phyloP scores from a whole-genome alignment of 2,888 invertebrate species.

The Drosophila basisetae region DNA sequence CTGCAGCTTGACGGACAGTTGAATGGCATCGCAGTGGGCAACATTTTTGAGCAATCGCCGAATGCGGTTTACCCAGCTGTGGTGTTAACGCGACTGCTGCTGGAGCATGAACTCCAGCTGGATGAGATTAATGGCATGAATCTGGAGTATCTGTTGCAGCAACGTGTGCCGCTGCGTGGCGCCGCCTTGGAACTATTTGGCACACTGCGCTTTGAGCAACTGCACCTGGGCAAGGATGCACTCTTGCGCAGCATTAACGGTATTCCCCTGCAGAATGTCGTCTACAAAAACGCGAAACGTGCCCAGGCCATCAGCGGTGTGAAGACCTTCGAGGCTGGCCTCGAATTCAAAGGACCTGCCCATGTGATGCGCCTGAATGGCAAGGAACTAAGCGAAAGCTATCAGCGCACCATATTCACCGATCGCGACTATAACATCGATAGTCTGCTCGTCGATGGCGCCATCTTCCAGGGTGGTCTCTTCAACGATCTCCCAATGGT shows the following conservation, averaged over 20 bases:
- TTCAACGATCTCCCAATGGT: slow-evolving; percentile 31
- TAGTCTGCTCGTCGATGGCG: slow-evolving; percentile 70
- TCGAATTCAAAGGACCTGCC: slow-evolving; percentile 75
- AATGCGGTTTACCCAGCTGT: slow-evolving; percentile 57
- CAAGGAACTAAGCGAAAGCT: slow-evolving; percentile 71
- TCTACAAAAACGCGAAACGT: slow-evolving; percentile 62
- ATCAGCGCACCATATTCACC: slow-evolving; percentile 71
- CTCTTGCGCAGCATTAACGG: slow-evolving; percentile 78
- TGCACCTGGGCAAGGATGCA: slow-evolving; percentile 66
- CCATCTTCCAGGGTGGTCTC: slow-evolving; percentile 68
- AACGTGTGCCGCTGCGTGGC: slow-evolving; percentile 76
- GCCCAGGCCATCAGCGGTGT: slow-evolving; percentile 73
- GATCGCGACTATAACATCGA: slow-evolving; percentile 76
- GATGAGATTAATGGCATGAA: slow-evolving; percentile 73
- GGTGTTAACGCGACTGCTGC: slow-evolving; percentile 42
- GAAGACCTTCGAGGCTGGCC: slow-evolving; percentile 70
- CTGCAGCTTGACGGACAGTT: slow-evolving; percentile 63
- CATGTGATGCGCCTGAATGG: slow-evolving; percentile 75
- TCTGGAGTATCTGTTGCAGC: slow-evolving; percentile 74
- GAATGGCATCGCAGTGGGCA: slow-evolving; percentile 51
- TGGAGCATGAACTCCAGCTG: slow-evolving; percentile 61
- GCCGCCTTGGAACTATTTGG: slow-evolving; percentile 78
- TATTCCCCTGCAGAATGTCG: slow-evolving; percentile 69
- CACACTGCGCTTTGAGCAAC: slow-evolving; percentile 73
- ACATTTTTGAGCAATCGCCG: slow-evolving; percentile 59